Percentiles rank a stretch among this genome's conserved stretches.
phyloP scores from a whole-genome alignment of 2,888 invertebrate species.

The Chrysotoxum bicinctum region DNA sequence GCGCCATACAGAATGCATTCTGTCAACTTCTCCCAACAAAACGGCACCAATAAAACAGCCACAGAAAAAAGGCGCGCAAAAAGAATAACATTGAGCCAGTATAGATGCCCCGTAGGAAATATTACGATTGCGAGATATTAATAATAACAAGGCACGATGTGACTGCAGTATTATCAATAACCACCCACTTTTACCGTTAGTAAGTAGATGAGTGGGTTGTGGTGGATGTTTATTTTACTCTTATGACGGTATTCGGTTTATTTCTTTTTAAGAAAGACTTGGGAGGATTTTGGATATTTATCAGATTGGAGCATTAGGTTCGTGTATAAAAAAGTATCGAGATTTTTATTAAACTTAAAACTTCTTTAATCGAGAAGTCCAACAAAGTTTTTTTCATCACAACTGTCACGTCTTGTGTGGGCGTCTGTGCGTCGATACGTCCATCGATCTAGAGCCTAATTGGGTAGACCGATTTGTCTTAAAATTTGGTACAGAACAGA shows the following conservation, averaged over 20 bases:
- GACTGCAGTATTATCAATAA: slow-evolving; percentile 51
- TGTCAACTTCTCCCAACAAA: slow-evolving; percentile 42
- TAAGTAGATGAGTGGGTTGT: background rate
- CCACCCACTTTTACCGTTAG: slow-evolving; percentile 63
- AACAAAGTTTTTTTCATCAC: too few relatives aligned
- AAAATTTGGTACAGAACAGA: too few relatives aligned
- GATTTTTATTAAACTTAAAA: too few relatives aligned
- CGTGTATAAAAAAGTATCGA: too few relatives aligned
- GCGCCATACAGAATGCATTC: slow-evolving; percentile 20
- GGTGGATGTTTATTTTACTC: slow-evolving; percentile 14
- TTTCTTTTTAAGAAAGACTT: background rate
- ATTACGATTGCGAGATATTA: slow-evolving; percentile 37
- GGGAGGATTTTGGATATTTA: too few relatives aligned
- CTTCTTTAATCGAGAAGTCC: too few relatives aligned
- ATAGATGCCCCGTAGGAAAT: slow-evolving; percentile 1
- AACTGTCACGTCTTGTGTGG: too few relatives aligned
- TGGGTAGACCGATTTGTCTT: too few relatives aligned
- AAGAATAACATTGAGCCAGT: background rate
- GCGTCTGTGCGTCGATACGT: too few relatives aligned
- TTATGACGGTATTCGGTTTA: slow-evolving; percentile 10
- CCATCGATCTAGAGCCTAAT: too few relatives aligned
- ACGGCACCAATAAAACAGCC: slow-evolving; percentile 15
- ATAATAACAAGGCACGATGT: slow-evolving; percentile 39
- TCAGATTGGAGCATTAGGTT: too few relatives aligned
- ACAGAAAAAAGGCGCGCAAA: background rate